Evolutionary conservation across 2,888 invertebrate genomes (phyloP), one percentile per base, ranked within the genome.

Genomic region (Polymixis lichenea): DNA sequence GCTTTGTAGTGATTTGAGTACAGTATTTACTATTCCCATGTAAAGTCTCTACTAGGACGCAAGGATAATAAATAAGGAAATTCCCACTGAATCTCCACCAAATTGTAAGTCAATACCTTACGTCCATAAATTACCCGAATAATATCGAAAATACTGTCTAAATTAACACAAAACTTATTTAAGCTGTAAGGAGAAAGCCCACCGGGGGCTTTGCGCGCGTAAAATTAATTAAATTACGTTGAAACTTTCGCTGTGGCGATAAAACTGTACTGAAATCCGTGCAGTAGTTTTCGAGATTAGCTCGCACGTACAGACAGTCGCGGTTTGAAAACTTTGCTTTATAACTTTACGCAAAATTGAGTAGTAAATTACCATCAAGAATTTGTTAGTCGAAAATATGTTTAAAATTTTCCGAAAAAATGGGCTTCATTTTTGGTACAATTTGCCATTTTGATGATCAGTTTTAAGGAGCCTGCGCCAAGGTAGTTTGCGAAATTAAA

Each of bases 171-270:
- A 61, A 75, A 66, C 25, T 78, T 15, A 22, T 65, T 58, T 19
- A 5, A 38, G 66, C 51, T 43, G 22, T 19, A n/a, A 43, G 22
- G 43, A 61, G 68, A 25, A 28, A 58, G 17, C 46, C 17, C 32
- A 53, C 13, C 0, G 15, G n/a, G 65, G 28, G 17, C n/a, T 56
- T 66, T 7, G 15, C n/a, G 19, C 61, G 46, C 38, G 62, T 58
- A 49, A 67, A 71, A 82, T 71, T 71, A 71, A 82, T 82, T 60
- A 55, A 64, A 80, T 82, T 71, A 80, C 58, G 19, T 51, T 19
- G 9, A 55, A 72, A 65, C 32, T 81, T 68, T 46, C 11, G 49
- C 25, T 11, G n/a, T 67, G 11, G 32, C 61, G 56, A 43, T 61
- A 62, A 51, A 72, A 43, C 38, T 53, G 53, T 58, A 71, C 56